Base-by-base conservation (phyloP, 1,140 invertebrate genomes). In the Brachionus sp. region DNA sequence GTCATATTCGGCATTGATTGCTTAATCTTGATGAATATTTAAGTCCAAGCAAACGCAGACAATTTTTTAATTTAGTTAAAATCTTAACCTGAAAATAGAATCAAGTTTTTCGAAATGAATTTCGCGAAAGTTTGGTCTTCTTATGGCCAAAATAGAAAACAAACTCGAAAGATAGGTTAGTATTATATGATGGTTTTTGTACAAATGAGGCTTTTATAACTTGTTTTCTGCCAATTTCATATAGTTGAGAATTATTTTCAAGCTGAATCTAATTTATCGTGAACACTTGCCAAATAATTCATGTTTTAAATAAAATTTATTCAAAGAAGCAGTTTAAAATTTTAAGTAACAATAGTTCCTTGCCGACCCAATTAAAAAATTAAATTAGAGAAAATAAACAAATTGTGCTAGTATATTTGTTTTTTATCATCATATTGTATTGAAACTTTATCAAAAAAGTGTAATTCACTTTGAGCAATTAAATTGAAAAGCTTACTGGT, bases 381-480 rank as follows among this genome's bases (percentile, higher is more conserved):
- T 37, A 70, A 70, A 70, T 37, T 19, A 70, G 37, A 70, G 16
- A 37, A 70, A 70, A 70, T 70, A 70, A 70, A 70, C 35, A 39
- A 70, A 70, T 70, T 37, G 66, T 37, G 35, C 66, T 70, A 39
- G 66, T 70, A 19, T 35, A 70, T 70, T 70, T 70, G n/a, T 70
- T 39, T 70, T 39, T 39, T 70, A 35, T 70, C 35, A 39, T 16
- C 16, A 19, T 37, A 39, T 70, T 70, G 29, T 70, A 37, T 66
- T 66, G 64, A 66, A 66, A 66, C 33, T 70, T 39, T 37, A 70
- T 37, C 66, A 70, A 70, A 70, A 57, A 70, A 70, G 66, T 39
- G 66, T 19, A 70, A 39, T 70, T 70, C 37, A 70, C 66, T 70
- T 16, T 39, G 16, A 70, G 66, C 66, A 70, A 70, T 70, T 70